Evolutionary conservation across 2,113 vertebrate genomes (phyloP).

Genomic region (Chiloscyllium plagiosum): DNA sequence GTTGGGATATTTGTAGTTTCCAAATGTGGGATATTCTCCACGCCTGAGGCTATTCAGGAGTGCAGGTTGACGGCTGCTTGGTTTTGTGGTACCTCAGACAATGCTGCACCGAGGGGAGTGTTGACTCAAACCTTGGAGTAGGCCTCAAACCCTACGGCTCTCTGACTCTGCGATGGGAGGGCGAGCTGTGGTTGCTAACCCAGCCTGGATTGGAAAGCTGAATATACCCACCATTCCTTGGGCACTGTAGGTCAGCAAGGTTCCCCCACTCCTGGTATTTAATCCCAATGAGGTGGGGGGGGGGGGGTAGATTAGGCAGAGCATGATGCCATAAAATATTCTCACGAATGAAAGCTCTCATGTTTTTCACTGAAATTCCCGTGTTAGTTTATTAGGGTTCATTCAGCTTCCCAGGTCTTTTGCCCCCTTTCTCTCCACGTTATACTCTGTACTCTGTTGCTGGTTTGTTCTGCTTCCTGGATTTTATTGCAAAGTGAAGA

Average conservation of each 20-base stretch:
- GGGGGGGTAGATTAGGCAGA: too few relatives aligned
- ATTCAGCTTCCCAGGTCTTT: background rate
- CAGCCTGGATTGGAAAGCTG: background rate
- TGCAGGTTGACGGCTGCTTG: too few relatives aligned
- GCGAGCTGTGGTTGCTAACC: background rate
- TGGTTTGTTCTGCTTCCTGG: background rate
- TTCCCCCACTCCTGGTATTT: too few relatives aligned
- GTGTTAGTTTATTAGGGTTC: background rate
- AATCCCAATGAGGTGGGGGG: too few relatives aligned
- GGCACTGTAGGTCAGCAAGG: background rate
- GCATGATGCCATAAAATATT: too few relatives aligned
- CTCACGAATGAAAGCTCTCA: background rate
- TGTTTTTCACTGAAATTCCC: background rate
- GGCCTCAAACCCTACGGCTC: background rate
- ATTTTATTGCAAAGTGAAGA: background rate
- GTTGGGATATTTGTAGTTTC: too few relatives aligned
- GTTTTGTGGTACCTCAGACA: background rate
- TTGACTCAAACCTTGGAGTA: background rate
- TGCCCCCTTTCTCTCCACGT: too few relatives aligned
- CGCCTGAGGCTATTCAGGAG: too few relatives aligned
- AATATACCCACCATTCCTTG: background rate
- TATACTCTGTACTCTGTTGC: background rate
- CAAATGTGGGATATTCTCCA: too few relatives aligned
- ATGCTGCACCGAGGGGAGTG: background rate
- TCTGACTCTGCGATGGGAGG: background rate